phyloP scores from a whole-genome alignment of 2,888 invertebrate species.

The Tetranychus truncatus region DNA sequence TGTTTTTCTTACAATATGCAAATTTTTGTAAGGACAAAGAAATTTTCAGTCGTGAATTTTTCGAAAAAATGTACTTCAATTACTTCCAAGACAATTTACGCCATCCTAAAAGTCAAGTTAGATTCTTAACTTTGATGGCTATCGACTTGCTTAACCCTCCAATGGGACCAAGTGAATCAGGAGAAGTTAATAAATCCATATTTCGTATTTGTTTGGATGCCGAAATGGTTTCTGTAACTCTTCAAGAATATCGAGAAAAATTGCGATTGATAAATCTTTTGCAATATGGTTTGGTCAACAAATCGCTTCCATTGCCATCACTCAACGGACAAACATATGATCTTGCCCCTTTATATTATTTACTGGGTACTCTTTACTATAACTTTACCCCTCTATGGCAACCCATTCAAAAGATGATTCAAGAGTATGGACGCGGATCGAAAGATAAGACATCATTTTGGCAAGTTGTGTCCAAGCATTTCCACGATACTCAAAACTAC shows the following conservation, averaged over 20 bases:
- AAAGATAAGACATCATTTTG: slow-evolving; percentile 26
- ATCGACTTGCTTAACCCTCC: slow-evolving; percentile 39
- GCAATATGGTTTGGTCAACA: slow-evolving; percentile 33
- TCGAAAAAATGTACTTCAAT: not conserved
- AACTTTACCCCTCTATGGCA: slow-evolving; percentile 81
- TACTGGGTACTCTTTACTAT: slow-evolving; percentile 58
- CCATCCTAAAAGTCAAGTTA: not conserved
- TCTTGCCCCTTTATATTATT: slow-evolving; percentile 49
- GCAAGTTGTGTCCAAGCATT: not conserved
- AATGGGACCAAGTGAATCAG: slow-evolving; percentile 17
- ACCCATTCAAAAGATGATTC: slow-evolving; percentile 54
- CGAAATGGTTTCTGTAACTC: slow-evolving; percentile 49
- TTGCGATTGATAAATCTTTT: slow-evolving; percentile 54
- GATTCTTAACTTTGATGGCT: not conserved
- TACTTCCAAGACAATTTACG: not conserved
- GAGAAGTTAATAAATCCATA: slow-evolving; percentile 30
- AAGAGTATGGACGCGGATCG: slow-evolving; percentile 43
- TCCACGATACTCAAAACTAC: not conserved
- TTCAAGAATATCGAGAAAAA: slow-evolving; percentile 62
- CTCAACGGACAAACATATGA: slow-evolving; percentile 12
- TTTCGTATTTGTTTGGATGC: slow-evolving; percentile 48
- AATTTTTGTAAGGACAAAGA: not conserved
- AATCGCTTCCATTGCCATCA: slow-evolving; percentile 28
- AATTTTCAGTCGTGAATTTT: not conserved
- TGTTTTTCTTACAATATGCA: not conserved